These are phyloP conservation scores for Acrossocheilus fasciatus DNA, from an alignment of 2,797 vertebrate species.

Conservation along the genomic window DNA sequence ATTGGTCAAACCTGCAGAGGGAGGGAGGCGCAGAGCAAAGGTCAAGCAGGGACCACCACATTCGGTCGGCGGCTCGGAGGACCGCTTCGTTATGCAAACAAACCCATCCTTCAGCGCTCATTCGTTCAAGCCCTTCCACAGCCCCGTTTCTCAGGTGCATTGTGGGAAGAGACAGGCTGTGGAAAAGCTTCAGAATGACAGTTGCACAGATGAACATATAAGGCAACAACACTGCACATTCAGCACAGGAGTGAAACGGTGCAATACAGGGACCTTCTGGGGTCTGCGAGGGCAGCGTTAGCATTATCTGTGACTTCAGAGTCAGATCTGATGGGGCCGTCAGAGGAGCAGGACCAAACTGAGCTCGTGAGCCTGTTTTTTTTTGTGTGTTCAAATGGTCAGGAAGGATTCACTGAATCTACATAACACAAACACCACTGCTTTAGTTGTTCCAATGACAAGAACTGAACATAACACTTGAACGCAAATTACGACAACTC, in stretches of 20 bases:
- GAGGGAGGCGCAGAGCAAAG: constrained; percentile 71
- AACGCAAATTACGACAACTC: not conserved
- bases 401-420: not conserved
- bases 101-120: constrained; percentile 15
- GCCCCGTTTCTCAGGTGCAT: constrained; percentile 26
- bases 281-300: not conserved
- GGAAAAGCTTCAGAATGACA: constrained; percentile 41
- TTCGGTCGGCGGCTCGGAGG: not conserved
- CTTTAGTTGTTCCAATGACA: not conserved
- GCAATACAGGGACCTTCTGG: not conserved
- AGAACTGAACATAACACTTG: not conserved
- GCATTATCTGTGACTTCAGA: not conserved
- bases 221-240: constrained; percentile 24
- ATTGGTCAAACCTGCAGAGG: constrained; percentile 90
- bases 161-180: constrained; percentile 29
- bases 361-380: not conserved
- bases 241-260: not conserved
- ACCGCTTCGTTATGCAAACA: constrained; percentile 18
- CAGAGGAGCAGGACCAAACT: no score
- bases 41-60: constrained; percentile 52
- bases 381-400: not conserved
- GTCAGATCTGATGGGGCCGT: not conserved
- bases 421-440: not conserved
- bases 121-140: constrained; percentile 53
- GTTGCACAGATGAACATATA: constrained; percentile 39